Percentiles rank a stretch among this genome's conserved stretches.
These are phyloP conservation scores for Spisula solida DNA, from an alignment of 2,888 invertebrate genomes.

Conservation along the genomic window DNA sequence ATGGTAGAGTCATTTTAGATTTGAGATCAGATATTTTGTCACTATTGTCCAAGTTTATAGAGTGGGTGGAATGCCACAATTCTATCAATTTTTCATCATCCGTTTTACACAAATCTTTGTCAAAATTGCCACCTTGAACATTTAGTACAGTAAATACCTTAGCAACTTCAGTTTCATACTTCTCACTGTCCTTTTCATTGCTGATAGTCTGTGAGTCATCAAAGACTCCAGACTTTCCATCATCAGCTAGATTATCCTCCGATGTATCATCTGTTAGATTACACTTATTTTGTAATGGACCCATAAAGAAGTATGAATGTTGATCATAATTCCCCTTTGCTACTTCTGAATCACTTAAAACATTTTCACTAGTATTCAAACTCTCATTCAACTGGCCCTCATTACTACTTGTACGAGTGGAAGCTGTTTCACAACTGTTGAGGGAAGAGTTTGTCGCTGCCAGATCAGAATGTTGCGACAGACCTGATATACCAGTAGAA, in stretches of 20 bases:
- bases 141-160: constrained; percentile 80
- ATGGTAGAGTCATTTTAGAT: constrained; percentile 70
- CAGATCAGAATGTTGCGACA: constrained; percentile 71
- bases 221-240: constrained; percentile 29
- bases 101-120: constrained; percentile 78
- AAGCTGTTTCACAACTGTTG: constrained; percentile 68
- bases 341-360: constrained; percentile 58
- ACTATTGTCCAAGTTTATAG: constrained; percentile 64
- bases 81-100: constrained; percentile 85
- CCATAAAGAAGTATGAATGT: constrained; percentile 73
- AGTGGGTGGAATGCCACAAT: constrained; percentile 73
- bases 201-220: constrained; percentile 13
- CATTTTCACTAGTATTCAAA: constrained; percentile 46
- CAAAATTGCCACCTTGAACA: constrained; percentile 73
- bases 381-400: constrained; percentile 65
- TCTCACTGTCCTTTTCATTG: constrained; percentile 37
- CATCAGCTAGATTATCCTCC: constrained; percentile 12
- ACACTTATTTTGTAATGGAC: constrained; percentile 64
- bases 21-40: constrained; percentile 74
- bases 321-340: constrained; percentile 65
- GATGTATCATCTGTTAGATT: neutral
- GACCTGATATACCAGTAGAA: constrained; percentile 69
- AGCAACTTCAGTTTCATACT: constrained; percentile 58
- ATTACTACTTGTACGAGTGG: constrained; percentile 69
- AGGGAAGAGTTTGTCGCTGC: constrained; percentile 69